phyloP scores from a whole-genome alignment of 2,797 vertebrate species.

The Acipenser transmontanus region DNA sequence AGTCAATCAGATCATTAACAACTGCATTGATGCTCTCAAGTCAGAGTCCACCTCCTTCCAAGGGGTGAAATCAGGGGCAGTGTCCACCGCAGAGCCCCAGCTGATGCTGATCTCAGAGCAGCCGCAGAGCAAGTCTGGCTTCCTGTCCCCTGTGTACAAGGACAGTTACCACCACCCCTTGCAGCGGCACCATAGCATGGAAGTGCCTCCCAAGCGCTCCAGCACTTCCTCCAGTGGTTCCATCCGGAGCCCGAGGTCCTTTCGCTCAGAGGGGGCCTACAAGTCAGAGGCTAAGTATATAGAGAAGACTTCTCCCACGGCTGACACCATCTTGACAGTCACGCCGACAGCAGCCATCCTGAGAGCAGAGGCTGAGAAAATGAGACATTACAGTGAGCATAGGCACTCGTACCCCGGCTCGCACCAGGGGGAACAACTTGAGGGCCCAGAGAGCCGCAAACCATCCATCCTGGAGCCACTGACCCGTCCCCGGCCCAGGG shows the following conservation, averaged over 20 bases:
- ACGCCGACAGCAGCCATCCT: constrained; percentile 83
- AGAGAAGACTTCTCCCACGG: constrained; percentile 86
- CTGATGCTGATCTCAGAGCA: constrained; percentile 87
- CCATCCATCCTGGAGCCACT: constrained; percentile 92
- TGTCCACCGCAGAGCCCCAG: constrained; percentile 82
- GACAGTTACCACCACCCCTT: constrained; percentile 87
- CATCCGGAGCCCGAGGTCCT: constrained; percentile 85
- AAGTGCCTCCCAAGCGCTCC: constrained; percentile 78
- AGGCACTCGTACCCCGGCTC: constrained; percentile 89
- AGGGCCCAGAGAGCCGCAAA: constrained; percentile 71
- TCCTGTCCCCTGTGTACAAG: constrained; percentile 82
- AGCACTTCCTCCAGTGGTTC: constrained; percentile 87
- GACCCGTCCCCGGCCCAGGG: constrained; percentile 84
- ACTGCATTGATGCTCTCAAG: constrained; percentile 95
- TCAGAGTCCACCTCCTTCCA: constrained; percentile 94
- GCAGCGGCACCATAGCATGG: constrained; percentile 83
- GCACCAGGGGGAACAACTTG: constrained; percentile 79
- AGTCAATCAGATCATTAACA: constrained; percentile 98
- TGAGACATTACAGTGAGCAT: constrained; percentile 86
- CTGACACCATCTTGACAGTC: constrained; percentile 88
- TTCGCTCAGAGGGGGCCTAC: constrained; percentile 76
- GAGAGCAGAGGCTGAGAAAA: constrained; percentile 89
- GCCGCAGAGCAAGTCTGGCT: constrained; percentile 78
- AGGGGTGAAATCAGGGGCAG: constrained; percentile 80
- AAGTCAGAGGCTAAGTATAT: constrained; percentile 90